Evolutionary conservation across 2,888 invertebrate genomes (phyloP).

Genomic region (Amphiduros pacificus): DNA sequence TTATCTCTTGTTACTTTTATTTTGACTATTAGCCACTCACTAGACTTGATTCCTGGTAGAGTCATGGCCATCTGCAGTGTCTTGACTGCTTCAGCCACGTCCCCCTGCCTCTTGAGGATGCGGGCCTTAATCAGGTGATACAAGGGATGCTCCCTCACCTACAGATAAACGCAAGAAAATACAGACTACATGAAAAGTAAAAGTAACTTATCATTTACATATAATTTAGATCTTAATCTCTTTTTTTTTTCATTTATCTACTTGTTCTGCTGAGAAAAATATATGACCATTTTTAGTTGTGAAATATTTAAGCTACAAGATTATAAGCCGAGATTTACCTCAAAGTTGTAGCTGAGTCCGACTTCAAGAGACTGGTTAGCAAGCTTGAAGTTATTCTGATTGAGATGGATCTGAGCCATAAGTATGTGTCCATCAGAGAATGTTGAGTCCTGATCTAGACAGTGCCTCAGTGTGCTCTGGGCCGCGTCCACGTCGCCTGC

Average conservation of each 20-base stretch:
- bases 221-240: background rate
- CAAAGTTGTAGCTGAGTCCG: conserved; percentile 89
- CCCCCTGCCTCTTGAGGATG: conserved; percentile 74
- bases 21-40: too few species aligned
- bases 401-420: conserved; percentile 76
- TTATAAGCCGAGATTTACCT: conserved; percentile 61
- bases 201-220: background rate
- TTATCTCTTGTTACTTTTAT: too few species aligned
- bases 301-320: too few species aligned
- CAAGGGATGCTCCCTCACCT: conserved; percentile 82
- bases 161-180: background rate
- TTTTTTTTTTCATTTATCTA: too few species aligned
- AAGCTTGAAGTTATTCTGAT: conserved; percentile 67
- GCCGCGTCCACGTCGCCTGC: conserved; percentile 75
- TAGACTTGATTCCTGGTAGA: conserved; percentile 65
- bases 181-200: background rate
- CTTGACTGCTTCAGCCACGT: conserved; percentile 63
- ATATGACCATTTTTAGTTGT: too few species aligned
- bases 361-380: conserved; percentile 86
- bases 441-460: conserved; percentile 77
- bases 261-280: too few species aligned
- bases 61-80: conserved; percentile 77
- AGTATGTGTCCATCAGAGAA: conserved; percentile 83
- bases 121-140: conserved; percentile 86
- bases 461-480: conserved; percentile 71